Conservation (phyloP, 2,888 invertebrate species). For the Odontocerum albicorne region DNA sequence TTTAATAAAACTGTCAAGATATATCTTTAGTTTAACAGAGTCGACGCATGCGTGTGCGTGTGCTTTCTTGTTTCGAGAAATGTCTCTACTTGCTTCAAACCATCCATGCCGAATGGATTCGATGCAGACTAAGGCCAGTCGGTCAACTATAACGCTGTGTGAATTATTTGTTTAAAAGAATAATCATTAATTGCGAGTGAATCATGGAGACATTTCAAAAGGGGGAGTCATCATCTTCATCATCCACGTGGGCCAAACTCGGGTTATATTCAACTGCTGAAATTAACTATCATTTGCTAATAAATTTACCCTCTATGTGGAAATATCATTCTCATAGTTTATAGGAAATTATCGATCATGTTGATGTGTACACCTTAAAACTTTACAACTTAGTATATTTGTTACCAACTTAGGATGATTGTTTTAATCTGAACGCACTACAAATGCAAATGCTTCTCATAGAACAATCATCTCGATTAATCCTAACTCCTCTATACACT, state of each 20-base stretch:
- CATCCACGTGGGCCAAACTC: slow-evolving; percentile 1
- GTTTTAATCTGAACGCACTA: neutral
- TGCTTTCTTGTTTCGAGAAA: too few relatives aligned
- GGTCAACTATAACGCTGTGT: neutral
- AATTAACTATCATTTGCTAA: slow-evolving; percentile 31
- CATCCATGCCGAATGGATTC: too few relatives aligned
- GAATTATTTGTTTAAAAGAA: neutral
- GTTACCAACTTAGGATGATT: slow-evolving; percentile 21
- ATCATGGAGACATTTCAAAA: neutral
- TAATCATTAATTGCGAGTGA: neutral
- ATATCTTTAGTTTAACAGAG: too few relatives aligned
- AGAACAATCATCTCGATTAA: slow-evolving; percentile 29
- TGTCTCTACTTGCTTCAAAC: too few relatives aligned
- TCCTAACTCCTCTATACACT: slow-evolving; percentile 30
- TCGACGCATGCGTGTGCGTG: too few relatives aligned
- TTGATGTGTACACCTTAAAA: slow-evolving; percentile 29
- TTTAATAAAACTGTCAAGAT: too few relatives aligned
- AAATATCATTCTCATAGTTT: slow-evolving; percentile 18
- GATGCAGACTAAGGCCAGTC: too few relatives aligned
- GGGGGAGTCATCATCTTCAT: neutral
- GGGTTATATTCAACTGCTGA: slow-evolving; percentile 2
- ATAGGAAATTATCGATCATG: slow-evolving; percentile 23
- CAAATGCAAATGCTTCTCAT: slow-evolving; percentile 8
- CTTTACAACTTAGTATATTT: slow-evolving; percentile 27
- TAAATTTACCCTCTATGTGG: slow-evolving; percentile 27